Conservation (phyloP, 2,888 invertebrate species). For the Lamellibrachia columna region DNA sequence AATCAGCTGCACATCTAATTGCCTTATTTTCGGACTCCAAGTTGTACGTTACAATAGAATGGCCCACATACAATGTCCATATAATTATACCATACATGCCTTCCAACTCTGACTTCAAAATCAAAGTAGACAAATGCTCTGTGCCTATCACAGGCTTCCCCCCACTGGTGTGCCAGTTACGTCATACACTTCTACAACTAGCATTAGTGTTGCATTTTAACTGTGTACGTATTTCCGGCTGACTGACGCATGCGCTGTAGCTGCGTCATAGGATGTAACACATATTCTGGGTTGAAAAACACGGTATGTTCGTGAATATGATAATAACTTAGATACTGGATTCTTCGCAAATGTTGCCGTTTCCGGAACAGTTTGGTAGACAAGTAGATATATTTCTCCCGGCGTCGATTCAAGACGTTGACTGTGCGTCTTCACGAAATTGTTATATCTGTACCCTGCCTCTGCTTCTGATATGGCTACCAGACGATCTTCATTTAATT, state of each 20-base stretch:
- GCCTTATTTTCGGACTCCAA: no score
- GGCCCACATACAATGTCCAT: no score
- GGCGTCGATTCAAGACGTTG: not conserved
- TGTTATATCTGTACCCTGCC: not conserved
- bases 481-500: no score
- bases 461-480: not conserved
- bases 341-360: not conserved
- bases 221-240: slow-evolving; percentile 16
- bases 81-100: no score
- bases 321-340: not conserved
- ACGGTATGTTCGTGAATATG: not conserved
- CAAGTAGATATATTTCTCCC: not conserved
- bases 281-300: not conserved
- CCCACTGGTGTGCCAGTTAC: not conserved
- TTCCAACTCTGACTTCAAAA: not conserved
- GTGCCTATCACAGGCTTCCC: not conserved
- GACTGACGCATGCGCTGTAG: not conserved
- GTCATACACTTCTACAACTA: not conserved
- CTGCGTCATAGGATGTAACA: slow-evolving; percentile 8
- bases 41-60: no score
- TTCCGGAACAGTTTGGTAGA: not conserved
- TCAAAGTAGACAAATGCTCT: not conserved
- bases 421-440: not conserved
- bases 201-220: not conserved
- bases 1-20: no score